A percentile compares a stretch with the other conserved stretches of the same genome.
Conservation (phyloP, 2,888 invertebrate genomes). For the Lamproptera curius region DNA sequence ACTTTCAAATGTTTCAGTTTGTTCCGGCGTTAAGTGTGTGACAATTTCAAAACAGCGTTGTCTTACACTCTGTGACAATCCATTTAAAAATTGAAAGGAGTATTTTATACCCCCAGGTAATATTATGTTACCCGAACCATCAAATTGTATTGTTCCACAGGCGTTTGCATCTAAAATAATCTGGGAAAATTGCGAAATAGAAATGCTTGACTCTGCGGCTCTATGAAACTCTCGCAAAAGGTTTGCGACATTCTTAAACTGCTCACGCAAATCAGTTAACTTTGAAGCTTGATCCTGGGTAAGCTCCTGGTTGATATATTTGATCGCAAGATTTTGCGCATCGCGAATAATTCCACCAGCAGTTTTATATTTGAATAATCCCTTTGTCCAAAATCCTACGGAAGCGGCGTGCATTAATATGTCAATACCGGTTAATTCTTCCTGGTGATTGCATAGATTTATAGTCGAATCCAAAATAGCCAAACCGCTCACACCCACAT, state of each 20-base stretch:
- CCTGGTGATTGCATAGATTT: constrained; percentile 25
- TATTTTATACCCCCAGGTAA: constrained; percentile 21
- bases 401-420: constrained; percentile 30
- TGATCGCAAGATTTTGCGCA: constrained; percentile 28
- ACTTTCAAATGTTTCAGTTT: constrained; percentile 28
- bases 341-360: constrained; percentile 28
- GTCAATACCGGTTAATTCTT: constrained; percentile 26
- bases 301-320: constrained; percentile 25
- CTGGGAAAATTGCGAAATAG: constrained; percentile 26
- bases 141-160: constrained; percentile 11
- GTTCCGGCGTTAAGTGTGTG: constrained; percentile 26
- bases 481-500: constrained; percentile 26
- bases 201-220: constrained; percentile 25
- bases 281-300: constrained; percentile 23
- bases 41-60: constrained; percentile 28
- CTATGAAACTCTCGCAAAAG: constrained; percentile 27
- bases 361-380: constrained; percentile 29
- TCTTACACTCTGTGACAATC: constrained; percentile 17
- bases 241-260: constrained; percentile 27
- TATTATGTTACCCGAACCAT: constrained; percentile 19
- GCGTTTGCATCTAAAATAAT: constrained; percentile 26
- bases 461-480: constrained; percentile 30
- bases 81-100: constrained; percentile 19
- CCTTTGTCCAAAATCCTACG: constrained; percentile 32
- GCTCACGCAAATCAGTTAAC: constrained; percentile 23